Evolutionary conservation across 1,140 invertebrate genomes (phyloP), one percentile per base, ranked within the genome.

Genomic region (Lepidurus apus): DNA sequence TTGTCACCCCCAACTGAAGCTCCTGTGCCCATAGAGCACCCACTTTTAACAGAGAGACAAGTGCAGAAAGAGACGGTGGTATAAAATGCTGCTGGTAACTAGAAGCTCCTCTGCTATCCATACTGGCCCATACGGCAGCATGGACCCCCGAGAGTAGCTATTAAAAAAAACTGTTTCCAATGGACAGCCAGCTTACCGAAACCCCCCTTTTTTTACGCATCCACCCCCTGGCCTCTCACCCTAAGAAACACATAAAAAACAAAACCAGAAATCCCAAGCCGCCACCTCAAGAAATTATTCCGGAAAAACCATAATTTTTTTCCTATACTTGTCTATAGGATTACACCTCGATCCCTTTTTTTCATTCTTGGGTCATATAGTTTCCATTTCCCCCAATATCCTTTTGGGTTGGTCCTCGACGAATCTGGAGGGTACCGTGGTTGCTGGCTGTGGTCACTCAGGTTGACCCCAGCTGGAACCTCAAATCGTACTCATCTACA

Each of bases 1-100:
- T 65, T 65, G 53, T 65, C 53, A 65, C 53, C 53, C 53, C 53
- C 53, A 65, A 65, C 53, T 65, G 53, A 65, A 65, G 53, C 53
- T 17, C 53, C 53, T 7, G 53, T 65, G 53, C 53, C 53, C n/a
- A 65, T 65, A 65, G 53, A 65, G 53, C 53, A 65, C 53, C 53
- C 53, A 65, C 53, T 65, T 65, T 65, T 65, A 65, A 65, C 34
- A 34, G 53, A 65, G 53, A 65, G 53, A 65, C 53, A 65, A 65
- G 53, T 65, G 53, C 53, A 65, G 53, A 13, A 65, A 21, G 21
- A 65, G 53, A 65, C 8, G 53, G 53, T 65, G 13, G 53, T 65
- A 65, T 65, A 65, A 65, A 34, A 65, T 65, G 53, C 6, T 65
- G 53, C n/a, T 21, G 53, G 53, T 65, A 65, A 65, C 53, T 65